Conservation (phyloP, 2,797 vertebrate species). For the Scolopax bukidnonensis region DNA sequence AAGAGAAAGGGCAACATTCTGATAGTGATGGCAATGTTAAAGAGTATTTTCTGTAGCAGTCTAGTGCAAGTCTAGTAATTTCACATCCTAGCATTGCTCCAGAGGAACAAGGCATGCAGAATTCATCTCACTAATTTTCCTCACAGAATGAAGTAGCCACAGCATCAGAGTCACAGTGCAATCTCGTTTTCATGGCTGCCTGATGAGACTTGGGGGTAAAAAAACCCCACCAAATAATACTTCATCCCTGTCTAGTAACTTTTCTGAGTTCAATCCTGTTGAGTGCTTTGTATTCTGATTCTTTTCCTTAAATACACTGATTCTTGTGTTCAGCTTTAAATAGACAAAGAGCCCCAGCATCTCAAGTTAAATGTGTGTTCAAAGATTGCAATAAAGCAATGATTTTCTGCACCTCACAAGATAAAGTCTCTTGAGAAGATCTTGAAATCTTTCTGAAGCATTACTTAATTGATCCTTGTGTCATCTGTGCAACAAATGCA, state of each 20-base stretch:
- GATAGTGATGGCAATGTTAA: neutral
- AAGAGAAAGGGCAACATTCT: neutral
- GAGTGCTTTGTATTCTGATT: neutral
- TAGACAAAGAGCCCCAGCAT: neutral
- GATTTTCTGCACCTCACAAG: neutral
- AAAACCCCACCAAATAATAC: neutral
- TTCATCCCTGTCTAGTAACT: neutral
- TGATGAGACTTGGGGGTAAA: neutral
- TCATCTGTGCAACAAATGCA: neutral
- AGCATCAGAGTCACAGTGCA: too few relatives aligned
- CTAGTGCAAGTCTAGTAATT: neutral
- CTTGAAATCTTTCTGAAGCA: neutral
- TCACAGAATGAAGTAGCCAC: neutral
- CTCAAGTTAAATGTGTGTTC: neutral
- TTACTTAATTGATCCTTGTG: conserved; percentile 19
- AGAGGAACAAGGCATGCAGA: neutral
- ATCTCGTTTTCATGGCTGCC: neutral
- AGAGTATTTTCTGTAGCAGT: neutral
- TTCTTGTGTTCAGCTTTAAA: neutral
- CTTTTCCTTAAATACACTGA: neutral
- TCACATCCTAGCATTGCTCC: neutral
- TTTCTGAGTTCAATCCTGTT: neutral
- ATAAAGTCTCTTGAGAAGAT: conserved; percentile 15
- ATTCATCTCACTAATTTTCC: neutral
- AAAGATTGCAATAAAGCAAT: neutral